Evolutionary conservation across 1,140 invertebrate genomes (phyloP).

Genomic region (Asbolus verrucosus): DNA sequence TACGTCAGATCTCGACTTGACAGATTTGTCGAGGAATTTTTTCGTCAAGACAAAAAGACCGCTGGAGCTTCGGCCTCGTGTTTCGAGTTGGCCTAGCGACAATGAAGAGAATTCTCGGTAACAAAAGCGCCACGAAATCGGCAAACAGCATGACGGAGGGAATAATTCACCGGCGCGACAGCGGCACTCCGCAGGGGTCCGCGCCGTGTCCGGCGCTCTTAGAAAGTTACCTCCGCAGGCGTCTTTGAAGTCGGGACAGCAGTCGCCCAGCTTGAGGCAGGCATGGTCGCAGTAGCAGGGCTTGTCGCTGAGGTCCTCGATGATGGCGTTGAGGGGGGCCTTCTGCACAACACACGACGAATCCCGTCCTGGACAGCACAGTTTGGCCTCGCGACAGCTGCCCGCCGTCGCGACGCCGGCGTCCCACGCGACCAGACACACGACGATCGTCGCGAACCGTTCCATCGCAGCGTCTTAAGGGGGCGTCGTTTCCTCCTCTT

Average conservation of each 20-base stretch:
- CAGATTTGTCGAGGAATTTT: no score
- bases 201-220: slow-evolving; percentile 53
- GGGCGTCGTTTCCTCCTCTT: no score
- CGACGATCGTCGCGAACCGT: neutral
- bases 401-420: slow-evolving; percentile 64
- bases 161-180: neutral
- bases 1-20: no score
- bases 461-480: neutral
- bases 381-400: slow-evolving; percentile 79
- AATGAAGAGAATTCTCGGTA: no score
- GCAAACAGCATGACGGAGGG: no score
- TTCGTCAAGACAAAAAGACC: no score
- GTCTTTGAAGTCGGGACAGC: slow-evolving; percentile 86
- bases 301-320: slow-evolving; percentile 83
- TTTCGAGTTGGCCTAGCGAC: no score
- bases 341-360: slow-evolving; percentile 90
- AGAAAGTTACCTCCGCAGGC: slow-evolving; percentile 90
- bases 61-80: no score
- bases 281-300: slow-evolving; percentile 92
- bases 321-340: slow-evolving; percentile 83
- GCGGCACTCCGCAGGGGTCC: no score
- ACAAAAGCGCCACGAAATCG: no score
- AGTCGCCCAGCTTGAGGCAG: slow-evolving; percentile 87
- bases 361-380: slow-evolving; percentile 84
- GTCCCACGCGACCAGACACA: neutral